Conservation (phyloP, 2,797 vertebrate species). For the Manis crassicaudata region DNA sequence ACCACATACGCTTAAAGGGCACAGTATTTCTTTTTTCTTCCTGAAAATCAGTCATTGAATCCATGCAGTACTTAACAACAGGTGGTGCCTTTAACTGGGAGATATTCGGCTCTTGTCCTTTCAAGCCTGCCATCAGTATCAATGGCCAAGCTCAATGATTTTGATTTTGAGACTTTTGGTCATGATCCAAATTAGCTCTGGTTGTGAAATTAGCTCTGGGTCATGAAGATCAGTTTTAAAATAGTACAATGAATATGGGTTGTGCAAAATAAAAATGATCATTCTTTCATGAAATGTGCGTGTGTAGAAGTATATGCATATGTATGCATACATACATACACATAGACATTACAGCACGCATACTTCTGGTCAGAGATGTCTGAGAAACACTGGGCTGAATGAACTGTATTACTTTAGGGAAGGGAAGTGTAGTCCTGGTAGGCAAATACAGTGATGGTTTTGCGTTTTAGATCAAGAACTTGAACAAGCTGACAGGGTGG, state of each 20-base stretch:
- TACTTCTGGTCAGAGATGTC: neutral
- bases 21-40: neutral
- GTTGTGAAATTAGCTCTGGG: neutral
- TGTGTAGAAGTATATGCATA: neutral
- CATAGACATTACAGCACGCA: neutral
- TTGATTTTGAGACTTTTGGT: conserved; percentile 29
- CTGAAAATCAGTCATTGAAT: neutral
- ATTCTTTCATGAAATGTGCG: neutral
- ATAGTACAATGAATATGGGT: neutral
- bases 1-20: neutral
- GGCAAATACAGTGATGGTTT: neutral
- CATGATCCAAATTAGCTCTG: neutral
- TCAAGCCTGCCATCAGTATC: neutral
- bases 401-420: neutral
- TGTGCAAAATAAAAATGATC: neutral
- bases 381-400: neutral
- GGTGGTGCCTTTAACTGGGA: neutral
- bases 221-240: neutral
- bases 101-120: neutral
- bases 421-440: neutral
- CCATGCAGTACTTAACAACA: neutral
- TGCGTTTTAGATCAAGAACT: conserved; percentile 1
- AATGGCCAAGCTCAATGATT: neutral
- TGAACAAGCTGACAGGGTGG: neutral
- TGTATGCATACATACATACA: neutral